Conservation (phyloP, 2,888 invertebrate species). For the Agelastica alni region DNA sequence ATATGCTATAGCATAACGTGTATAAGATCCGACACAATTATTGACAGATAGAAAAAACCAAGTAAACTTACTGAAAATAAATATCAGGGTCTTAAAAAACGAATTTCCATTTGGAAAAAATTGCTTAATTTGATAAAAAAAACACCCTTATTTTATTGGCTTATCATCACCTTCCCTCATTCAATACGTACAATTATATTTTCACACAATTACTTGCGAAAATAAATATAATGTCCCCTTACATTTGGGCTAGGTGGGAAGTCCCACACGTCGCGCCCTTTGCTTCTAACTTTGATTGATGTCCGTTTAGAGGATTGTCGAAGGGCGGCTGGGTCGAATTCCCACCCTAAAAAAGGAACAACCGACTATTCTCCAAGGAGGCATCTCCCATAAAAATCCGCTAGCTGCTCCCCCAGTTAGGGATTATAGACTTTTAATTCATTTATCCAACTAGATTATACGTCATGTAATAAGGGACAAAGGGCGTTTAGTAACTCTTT, state of each 20-base stretch:
- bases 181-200: neutral
- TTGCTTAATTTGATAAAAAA: too few relatives aligned
- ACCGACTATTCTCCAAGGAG: slow-evolving; percentile 41
- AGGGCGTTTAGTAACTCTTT: neutral
- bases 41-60: too few relatives aligned
- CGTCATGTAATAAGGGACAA: neutral
- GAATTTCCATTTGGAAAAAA: too few relatives aligned
- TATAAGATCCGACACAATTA: too few relatives aligned
- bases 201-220: slow-evolving; percentile 19
- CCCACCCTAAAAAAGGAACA: slow-evolving; percentile 41
- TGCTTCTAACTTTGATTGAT: slow-evolving; percentile 46
- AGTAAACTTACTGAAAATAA: too few relatives aligned
- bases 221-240: slow-evolving; percentile 35
- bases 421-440: neutral
- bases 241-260: neutral
- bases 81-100: too few relatives aligned
- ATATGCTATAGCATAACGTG: too few relatives aligned
- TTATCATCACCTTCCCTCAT: slow-evolving; percentile 1
- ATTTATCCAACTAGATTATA: neutral
- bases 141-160: neutral
- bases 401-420: slow-evolving; percentile 41
- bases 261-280: slow-evolving; percentile 32
- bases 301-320: slow-evolving; percentile 48
- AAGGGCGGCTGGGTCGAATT: slow-evolving; percentile 39
- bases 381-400: slow-evolving; percentile 45